phyloP scores from a whole-genome alignment of 2,888 invertebrate genomes.

The Panorpa germanica region DNA sequence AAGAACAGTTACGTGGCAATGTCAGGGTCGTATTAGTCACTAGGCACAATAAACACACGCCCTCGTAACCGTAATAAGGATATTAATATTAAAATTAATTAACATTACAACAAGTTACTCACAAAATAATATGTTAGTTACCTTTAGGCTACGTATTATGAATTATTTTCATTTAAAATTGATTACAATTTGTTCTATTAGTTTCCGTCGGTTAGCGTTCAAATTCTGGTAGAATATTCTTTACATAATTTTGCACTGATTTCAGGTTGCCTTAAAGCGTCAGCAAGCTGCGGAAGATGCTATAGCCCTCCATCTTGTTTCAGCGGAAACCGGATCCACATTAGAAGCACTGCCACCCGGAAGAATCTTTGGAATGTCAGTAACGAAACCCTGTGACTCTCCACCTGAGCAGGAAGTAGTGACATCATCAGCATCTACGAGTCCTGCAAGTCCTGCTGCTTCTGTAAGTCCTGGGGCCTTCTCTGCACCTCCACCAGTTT shows the following conservation, averaged over 20 bases:
- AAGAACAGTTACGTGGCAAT: too few relatives aligned
- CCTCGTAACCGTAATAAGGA: too few relatives aligned
- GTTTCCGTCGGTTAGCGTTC: too few relatives aligned
- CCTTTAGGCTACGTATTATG: too few relatives aligned
- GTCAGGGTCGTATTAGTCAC: too few relatives aligned
- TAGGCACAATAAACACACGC: too few relatives aligned
- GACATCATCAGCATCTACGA: conserved; percentile 9
- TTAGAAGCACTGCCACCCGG: conserved; percentile 67
- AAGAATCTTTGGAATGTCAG: conserved; percentile 75
- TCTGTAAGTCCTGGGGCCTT: conserved; percentile 7
- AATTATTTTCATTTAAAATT: too few relatives aligned
- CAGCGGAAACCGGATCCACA: conserved; percentile 59
- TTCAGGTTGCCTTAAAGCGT: conserved; percentile 79
- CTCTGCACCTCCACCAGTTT: conserved; percentile 13
- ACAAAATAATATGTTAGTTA: too few relatives aligned
- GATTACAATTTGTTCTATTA: too few relatives aligned
- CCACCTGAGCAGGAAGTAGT: conserved; percentile 18
- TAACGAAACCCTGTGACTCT: conserved; percentile 51
- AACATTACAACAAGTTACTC: too few relatives aligned
- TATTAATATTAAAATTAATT: too few relatives aligned
- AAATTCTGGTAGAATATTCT: too few relatives aligned
- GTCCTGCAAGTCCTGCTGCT: conserved; percentile 10
- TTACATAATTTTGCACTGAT: conserved; percentile 11
- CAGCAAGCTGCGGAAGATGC: conserved; percentile 97
- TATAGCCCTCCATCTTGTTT: conserved; percentile 78